Conservation (phyloP, 2,888 invertebrate genomes). For the Epinotia brunnichana region DNA sequence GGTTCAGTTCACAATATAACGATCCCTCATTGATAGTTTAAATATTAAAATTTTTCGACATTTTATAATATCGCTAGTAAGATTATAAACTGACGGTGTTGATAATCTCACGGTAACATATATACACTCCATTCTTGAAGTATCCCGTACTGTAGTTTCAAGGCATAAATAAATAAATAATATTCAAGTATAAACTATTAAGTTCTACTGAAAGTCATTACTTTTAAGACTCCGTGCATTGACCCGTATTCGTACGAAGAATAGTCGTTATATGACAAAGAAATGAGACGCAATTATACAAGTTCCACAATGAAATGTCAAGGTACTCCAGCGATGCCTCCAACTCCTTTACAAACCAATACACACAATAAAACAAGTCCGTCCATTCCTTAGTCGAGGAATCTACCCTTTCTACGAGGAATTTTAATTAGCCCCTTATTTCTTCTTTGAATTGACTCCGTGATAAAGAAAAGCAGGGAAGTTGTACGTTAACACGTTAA, state of each 20-base stretch:
- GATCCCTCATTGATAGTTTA: too few species aligned
- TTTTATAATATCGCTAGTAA: too few species aligned
- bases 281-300: slow-evolving; percentile 16
- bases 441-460: slow-evolving; percentile 33
- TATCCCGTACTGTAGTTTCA: too few species aligned
- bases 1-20: too few species aligned
- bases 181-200: too few species aligned
- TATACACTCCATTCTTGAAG: too few species aligned
- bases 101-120: too few species aligned
- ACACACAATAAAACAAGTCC: slow-evolving; percentile 31
- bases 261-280: background rate
- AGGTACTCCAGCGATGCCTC: slow-evolving; percentile 1
- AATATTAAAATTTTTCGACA: too few species aligned
- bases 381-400: slow-evolving; percentile 25
- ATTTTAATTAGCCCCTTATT: slow-evolving; percentile 41
- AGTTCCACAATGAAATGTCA: slow-evolving; percentile 21
- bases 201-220: too few species aligned
- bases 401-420: slow-evolving; percentile 38
- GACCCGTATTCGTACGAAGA: background rate
- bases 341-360: slow-evolving; percentile 25
- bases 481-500: slow-evolving; percentile 14
- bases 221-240: background rate
- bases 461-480: slow-evolving; percentile 18
- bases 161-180: too few species aligned
- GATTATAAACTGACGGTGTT: too few species aligned